These are phyloP conservation scores for Arizona elegans DNA, from an alignment of 2,113 vertebrate species.

Conservation along the genomic window DNA sequence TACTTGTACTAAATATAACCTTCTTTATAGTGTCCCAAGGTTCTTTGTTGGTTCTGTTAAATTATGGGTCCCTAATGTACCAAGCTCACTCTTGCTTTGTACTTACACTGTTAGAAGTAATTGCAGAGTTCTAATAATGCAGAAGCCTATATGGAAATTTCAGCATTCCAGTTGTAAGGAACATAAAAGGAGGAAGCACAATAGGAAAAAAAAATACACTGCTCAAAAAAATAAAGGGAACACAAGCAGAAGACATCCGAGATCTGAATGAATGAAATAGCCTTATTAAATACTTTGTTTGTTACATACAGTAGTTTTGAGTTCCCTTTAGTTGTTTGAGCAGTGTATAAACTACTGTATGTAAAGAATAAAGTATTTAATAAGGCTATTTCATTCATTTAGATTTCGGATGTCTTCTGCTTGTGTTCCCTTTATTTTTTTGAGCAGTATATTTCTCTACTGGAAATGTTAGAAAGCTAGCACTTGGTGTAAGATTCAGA, in stretches of 20 bases:
- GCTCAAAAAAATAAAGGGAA: no score
- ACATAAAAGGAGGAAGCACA: neutral
- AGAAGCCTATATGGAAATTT: neutral
- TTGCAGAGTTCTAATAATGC: neutral
- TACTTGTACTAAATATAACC: neutral
- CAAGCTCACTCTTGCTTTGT: neutral
- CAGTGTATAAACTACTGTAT: no score
- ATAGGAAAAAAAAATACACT: neutral
- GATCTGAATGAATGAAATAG: no score
- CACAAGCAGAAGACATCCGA: no score
- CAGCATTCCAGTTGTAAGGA: neutral
- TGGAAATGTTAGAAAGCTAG: neutral
- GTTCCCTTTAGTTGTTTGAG: no score
- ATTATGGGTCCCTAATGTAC: neutral
- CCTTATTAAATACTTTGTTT: no score
- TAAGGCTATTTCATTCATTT: no score
- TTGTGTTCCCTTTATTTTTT: neutral
- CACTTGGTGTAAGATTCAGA: neutral
- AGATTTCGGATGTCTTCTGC: no score
- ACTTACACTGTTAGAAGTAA: neutral
- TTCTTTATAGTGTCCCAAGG: neutral
- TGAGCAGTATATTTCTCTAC: neutral
- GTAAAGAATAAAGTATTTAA: no score
- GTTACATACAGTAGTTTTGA: no score
- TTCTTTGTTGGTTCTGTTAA: neutral